A percentile compares a stretch with the other conserved stretches of the same genome.
These are phyloP conservation scores for Arrhopalites spinosus DNA, from an alignment of 2,888 invertebrate genomes.

Conservation along the genomic window DNA sequence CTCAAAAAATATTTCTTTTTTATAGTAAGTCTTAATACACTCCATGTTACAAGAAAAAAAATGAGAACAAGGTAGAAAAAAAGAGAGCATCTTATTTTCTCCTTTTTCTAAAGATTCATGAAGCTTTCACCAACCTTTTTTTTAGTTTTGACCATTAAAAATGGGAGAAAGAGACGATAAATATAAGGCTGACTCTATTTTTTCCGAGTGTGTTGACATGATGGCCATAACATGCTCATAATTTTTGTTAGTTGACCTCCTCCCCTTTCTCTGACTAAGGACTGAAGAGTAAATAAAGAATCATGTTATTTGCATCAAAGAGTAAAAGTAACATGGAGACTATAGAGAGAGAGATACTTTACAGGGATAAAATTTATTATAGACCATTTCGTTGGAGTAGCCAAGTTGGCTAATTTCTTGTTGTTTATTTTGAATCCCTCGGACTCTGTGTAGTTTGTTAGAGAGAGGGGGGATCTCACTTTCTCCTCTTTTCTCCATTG, in stretches of 20 bases:
- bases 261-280: neutral
- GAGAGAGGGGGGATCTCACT: neutral
- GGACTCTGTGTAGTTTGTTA: neutral
- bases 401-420: neutral
- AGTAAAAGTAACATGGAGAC: neutral
- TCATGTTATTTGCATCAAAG: no score
- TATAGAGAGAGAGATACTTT: neutral
- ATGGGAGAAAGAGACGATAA: neutral
- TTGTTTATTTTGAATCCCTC: neutral
- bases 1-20: no score
- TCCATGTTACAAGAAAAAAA: neutral
- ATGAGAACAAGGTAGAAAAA: no score
- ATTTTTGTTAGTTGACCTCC: neutral
- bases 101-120: neutral
- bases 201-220: neutral
- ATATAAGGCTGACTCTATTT: neutral
- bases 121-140: no score
- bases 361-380: neutral
- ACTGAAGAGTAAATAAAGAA: neutral
- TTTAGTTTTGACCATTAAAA: no score
- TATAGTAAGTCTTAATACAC: neutral
- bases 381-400: slow-evolving; percentile 5
- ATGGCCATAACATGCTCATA: neutral
- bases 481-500: neutral
- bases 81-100: neutral